phyloP scores from a whole-genome alignment of 64 coral and sea anemone genomes.

The Trachythela sp. region DNA sequence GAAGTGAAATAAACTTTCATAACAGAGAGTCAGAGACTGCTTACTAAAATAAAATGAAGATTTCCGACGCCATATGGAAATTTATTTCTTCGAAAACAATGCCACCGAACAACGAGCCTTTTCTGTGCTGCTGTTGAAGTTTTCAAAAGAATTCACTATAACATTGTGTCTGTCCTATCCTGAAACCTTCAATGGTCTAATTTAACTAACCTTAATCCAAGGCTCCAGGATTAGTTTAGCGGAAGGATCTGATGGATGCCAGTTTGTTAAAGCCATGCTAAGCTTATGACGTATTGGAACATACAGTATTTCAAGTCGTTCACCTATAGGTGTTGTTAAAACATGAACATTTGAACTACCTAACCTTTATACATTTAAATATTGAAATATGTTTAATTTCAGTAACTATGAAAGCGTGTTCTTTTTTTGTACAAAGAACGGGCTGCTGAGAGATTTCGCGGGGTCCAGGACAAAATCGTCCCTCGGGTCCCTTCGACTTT shows the following conservation, averaged over 20 bases:
- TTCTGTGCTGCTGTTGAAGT: background rate
- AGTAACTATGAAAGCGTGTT: too few relatives aligned
- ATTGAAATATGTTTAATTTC: too few relatives aligned
- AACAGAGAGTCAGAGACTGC: too few relatives aligned
- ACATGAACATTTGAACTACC: background rate
- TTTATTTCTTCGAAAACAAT: too few relatives aligned
- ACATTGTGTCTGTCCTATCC: too few relatives aligned
- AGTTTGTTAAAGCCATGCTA: constrained; percentile 79
- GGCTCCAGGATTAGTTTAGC: constrained; percentile 96
- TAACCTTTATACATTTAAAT: background rate
- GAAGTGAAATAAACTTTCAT: background rate
- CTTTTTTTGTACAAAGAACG: too few relatives aligned
- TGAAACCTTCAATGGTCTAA: background rate
- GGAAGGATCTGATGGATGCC: constrained; percentile 95
- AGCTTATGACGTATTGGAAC: constrained; percentile 90
- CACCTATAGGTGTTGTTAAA: constrained; percentile 27
- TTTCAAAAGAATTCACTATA: background rate
- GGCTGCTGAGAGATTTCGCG: too few relatives aligned
- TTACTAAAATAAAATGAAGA: too few relatives aligned
- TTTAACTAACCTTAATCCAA: constrained; percentile 68
- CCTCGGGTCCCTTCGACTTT: too few relatives aligned
- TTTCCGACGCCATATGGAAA: too few relatives aligned
- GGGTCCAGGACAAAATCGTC: too few relatives aligned
- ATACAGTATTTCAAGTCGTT: constrained; percentile 68
- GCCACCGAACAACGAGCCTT: too few relatives aligned